Evolutionary conservation across 2,113 vertebrate species (phyloP).

Genomic region (Cepphus grylle): DNA sequence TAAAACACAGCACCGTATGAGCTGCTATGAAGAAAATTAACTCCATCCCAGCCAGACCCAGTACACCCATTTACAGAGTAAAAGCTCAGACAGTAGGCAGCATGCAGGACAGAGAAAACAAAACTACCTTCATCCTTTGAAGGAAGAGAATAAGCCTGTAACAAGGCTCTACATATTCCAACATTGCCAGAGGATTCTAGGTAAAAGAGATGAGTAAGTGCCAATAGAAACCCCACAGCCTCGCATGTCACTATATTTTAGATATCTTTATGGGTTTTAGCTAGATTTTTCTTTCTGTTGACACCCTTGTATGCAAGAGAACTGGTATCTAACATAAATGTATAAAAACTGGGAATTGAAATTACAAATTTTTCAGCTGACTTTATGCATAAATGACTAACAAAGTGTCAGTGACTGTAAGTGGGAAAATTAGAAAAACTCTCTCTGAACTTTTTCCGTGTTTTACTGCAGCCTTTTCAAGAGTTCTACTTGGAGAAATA

Average conservation of each 20-base stretch:
- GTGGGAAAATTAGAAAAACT: not conserved
- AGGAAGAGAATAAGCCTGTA: not conserved
- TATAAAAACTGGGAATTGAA: not conserved
- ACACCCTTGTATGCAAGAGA: not conserved
- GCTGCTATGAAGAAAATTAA: not conserved
- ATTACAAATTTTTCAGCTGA: not conserved
- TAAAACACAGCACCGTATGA: not conserved
- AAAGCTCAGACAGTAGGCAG: not conserved
- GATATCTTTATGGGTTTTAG: not conserved
- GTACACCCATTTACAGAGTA: not conserved
- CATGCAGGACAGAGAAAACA: not conserved
- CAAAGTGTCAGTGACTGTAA: not conserved
- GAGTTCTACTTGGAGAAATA: not conserved
- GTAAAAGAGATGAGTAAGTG: not conserved
- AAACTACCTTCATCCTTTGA: not conserved
- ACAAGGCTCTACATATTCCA: not conserved
- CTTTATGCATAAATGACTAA: not conserved
- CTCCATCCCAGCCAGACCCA: not conserved
- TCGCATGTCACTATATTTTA: not conserved
- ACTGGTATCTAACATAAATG: not conserved
- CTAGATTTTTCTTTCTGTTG: not conserved
- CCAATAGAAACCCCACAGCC: not conserved
- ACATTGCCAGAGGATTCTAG: not conserved
- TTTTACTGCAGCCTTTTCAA: not conserved
- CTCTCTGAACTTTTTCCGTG: not conserved